Conservation (phyloP, 1,140 invertebrate species). For the Tetragonula clypearis region DNA sequence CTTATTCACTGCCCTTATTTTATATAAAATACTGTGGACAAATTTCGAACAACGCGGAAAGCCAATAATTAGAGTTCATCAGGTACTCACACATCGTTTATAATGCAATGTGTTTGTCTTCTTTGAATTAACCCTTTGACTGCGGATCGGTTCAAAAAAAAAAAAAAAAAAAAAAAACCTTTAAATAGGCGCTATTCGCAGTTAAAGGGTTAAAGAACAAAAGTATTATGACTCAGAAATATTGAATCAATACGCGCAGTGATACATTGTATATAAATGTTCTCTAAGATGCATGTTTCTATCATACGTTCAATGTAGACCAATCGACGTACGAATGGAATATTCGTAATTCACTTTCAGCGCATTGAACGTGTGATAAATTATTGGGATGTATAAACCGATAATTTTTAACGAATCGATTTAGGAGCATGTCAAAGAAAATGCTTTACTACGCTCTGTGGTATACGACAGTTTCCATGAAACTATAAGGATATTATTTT, state of each 20-base stretch:
- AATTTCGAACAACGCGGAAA: constrained; percentile 10
- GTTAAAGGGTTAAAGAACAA: constrained; percentile 15
- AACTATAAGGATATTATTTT: constrained; percentile 51
- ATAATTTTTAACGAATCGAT: constrained; percentile 28
- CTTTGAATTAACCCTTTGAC: constrained; percentile 42
- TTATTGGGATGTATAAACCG: constrained; percentile 17
- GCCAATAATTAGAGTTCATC: background rate
- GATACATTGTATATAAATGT: constrained; percentile 55
- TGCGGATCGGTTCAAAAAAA: no score
- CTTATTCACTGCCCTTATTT: background rate
- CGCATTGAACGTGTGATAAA: constrained; percentile 43
- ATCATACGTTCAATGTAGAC: constrained; percentile 37
- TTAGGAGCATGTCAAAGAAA: constrained; percentile 36
- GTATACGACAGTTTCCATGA: constrained; percentile 56
- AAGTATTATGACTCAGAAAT: constrained; percentile 60
- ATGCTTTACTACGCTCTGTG: constrained; percentile 52
- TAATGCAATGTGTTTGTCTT: constrained; percentile 55
- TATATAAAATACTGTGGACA: background rate
- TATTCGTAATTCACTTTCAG: constrained; percentile 7
- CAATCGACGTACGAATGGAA: constrained; percentile 46
- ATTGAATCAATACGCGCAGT: constrained; percentile 25
- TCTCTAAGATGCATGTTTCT: constrained; percentile 42
- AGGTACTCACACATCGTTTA: constrained; percentile 22
- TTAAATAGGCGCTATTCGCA: no score
- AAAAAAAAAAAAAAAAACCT: no score